Evolutionary conservation across 2,113 vertebrate genomes (phyloP).

Genomic region (Crotalus horridus): DNA sequence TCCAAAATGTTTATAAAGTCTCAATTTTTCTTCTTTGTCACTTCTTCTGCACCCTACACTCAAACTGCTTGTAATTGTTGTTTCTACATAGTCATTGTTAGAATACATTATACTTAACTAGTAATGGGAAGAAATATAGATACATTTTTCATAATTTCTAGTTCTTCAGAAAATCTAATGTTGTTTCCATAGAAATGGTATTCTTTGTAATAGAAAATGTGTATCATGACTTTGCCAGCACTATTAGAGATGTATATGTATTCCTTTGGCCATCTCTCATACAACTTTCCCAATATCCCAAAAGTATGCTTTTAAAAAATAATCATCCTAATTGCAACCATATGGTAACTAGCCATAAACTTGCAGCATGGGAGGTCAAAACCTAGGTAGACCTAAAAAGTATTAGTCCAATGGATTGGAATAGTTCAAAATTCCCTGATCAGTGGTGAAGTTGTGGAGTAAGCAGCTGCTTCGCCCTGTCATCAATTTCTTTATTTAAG

Average conservation of each 20-base stretch:
- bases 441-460: too few relatives aligned
- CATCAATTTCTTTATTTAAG: neutral
- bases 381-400: neutral
- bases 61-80: neutral
- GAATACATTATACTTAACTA: neutral
- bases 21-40: neutral
- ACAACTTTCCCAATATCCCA: neutral
- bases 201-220: neutral
- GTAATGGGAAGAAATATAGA: neutral
- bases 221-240: neutral
- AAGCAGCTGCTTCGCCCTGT: neutral
- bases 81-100: neutral
- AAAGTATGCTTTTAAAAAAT: neutral
- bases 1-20: neutral
- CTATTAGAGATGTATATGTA: too few relatives aligned
- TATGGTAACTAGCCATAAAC: neutral
- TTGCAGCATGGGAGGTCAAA: neutral
- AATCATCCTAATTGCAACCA: neutral
- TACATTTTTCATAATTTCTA: neutral
- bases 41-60: neutral
- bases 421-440: neutral
- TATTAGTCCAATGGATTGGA: neutral
- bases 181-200: neutral
- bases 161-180: neutral
- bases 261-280: too few relatives aligned